A percentile compares a stretch with the other conserved stretches of the same genome.
Evolutionary conservation across 2,888 invertebrate genomes (phyloP).

Genomic region (Anaspis maculata): DNA sequence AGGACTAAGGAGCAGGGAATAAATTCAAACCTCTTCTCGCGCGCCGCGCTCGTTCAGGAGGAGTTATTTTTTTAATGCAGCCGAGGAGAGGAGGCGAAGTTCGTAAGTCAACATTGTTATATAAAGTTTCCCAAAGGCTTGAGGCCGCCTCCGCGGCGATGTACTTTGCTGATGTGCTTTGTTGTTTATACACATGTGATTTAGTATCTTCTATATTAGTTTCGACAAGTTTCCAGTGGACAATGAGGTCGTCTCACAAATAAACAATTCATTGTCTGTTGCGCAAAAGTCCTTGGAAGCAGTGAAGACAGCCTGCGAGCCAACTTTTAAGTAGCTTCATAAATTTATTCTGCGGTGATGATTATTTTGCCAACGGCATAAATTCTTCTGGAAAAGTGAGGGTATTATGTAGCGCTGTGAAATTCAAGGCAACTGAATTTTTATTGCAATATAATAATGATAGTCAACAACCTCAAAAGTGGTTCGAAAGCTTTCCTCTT

Average conservation of each 20-base stretch:
- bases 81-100: too few species aligned
- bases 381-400: too few species aligned
- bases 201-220: slow-evolving; percentile 22
- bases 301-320: too few species aligned
- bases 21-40: too few species aligned
- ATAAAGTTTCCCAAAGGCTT: slow-evolving; percentile 12
- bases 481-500: too few species aligned
- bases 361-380: too few species aligned
- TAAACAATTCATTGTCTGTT: slow-evolving; percentile 13
- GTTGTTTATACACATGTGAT: slow-evolving; percentile 20
- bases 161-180: slow-evolving; percentile 15
- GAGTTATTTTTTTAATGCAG: slow-evolving; percentile 14
- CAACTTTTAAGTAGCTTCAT: slow-evolving; percentile 23
- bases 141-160: slow-evolving; percentile 7
- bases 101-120: slow-evolving; percentile 16
- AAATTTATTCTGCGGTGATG: slow-evolving; percentile 24
- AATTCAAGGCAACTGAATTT: too few species aligned
- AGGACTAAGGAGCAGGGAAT: slow-evolving; percentile 12
- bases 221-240: slow-evolving; percentile 22
- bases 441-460: too few species aligned
- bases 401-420: too few species aligned
- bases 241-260: slow-evolving; percentile 11
- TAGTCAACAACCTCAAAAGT: too few species aligned
- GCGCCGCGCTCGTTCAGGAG: too few species aligned
- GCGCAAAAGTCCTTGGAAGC: too few species aligned